Evolutionary conservation across 1,140 invertebrate species (phyloP), one percentile per base, ranked within the genome.

Genomic region (Hermetia illucens): DNA sequence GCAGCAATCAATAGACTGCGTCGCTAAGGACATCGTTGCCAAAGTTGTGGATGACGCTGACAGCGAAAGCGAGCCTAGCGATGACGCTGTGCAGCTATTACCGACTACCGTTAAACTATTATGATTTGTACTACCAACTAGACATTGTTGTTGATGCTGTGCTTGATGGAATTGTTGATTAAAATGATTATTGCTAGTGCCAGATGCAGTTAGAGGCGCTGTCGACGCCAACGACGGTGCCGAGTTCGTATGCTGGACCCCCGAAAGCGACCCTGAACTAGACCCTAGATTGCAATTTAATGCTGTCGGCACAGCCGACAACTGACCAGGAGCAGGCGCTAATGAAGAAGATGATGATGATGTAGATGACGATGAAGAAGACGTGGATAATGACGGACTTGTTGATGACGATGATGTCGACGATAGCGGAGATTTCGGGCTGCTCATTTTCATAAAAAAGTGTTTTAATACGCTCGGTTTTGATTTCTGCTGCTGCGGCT

Each of bases 391-490:
- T 34, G 47, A 36, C 19, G 42, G 24, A 27, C n/a, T 27, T n/a
- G n/a, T 35, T 18, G 42, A 16, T 21, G 40, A 34, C 6, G 39
- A 29, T 3, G 38, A 24, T 4, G 27, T 9, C 21, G 41, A 18
- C 29, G 38, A 17, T 32, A 46, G 49, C 13, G 52, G 50, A 36
- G 56, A 58, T 44, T 59, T 59, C 17, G 56, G 56, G 22, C 56
- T 57, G 44, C 56, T 60, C 38, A 56, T 59, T 27, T 54, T 51
- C 36, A 51, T 53, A 42, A 58, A 60, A 42, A 60, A 51, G 43
- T 60, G 58, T 38, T 48, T 55, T 43, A 60, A 55, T 43, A 52
- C 52, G 47, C 54, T 60, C 33, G 56, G 51, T 42, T 57, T 59
- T 40, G 57, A 59, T 46, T 59, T 58, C 29, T 45, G 46, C 33